phyloP scores from a whole-genome alignment of 2,888 invertebrate genomes.

The Apodemia zela region DNA sequence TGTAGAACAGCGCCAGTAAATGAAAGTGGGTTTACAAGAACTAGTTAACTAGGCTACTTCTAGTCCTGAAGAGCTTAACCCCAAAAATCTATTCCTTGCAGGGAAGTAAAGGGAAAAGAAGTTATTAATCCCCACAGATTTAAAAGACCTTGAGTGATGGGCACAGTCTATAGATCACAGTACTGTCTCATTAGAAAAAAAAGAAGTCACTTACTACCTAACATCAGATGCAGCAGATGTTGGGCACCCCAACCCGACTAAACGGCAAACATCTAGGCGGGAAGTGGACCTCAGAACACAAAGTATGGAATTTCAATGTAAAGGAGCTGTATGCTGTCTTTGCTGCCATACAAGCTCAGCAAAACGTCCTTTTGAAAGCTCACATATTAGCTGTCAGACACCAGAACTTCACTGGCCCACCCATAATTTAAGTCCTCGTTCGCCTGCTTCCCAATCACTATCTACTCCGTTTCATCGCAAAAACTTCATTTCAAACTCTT shows the following conservation, averaged over 20 bases:
- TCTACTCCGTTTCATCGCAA: no score
- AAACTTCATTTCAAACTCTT: no score
- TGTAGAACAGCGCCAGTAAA: constrained; percentile 10
- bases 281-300: constrained; percentile 27
- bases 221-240: constrained; percentile 31
- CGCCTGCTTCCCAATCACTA: no score
- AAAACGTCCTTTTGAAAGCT: background rate
- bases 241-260: no score
- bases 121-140: constrained; percentile 21
- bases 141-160: constrained; percentile 27
- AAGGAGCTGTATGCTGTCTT: constrained; percentile 35
- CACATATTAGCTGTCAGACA: constrained; percentile 26
- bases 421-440: no score
- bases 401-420: constrained; percentile 27
- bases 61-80: constrained; percentile 8
- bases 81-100: no score
- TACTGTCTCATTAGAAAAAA: constrained; percentile 16
- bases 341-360: constrained; percentile 22
- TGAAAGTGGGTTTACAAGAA: constrained; percentile 12
- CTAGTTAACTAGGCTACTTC: constrained; percentile 11
- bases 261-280: constrained; percentile 25
- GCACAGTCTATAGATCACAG: constrained; percentile 21
- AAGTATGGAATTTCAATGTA: constrained; percentile 32
- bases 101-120: constrained; percentile 21
- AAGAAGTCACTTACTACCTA: constrained; percentile 29